Evolutionary conservation across 2,797 vertebrate genomes (phyloP), one percentile per base, ranked within the genome.

Genomic region (Spizella passerina): DNA sequence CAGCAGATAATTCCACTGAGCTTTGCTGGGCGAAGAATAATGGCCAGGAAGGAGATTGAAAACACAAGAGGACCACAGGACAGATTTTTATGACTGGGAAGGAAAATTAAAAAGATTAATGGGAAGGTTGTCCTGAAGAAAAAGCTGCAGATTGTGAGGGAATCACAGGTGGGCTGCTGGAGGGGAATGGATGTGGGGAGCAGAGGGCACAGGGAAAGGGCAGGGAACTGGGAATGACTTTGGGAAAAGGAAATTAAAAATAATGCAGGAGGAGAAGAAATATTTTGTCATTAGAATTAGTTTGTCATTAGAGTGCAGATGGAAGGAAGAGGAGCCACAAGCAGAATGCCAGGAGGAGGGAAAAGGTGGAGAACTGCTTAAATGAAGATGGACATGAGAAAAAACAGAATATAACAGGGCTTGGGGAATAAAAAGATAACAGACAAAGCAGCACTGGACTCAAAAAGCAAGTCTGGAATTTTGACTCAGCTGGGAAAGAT

Each of bases 31-130:
- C 5, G 17, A 63, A 55, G 68, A 91, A 27, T 85, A 83, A 92
- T 79, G 76, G 56, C 50, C 43, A 66, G 53, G 44, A 82, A 76
- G 39, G 78, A 82, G 86, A 68, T n/a, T 69, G 78, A 79, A 97
- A 90, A 72, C 69, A 41, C 53, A 60, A 36, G 65, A 78, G n/a
- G n/a, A 86, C 44, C 52, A 61, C 57, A 73, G 73, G 71, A 71
- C 32, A 39, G 55, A 29, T 69, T 79, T 82, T 91, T 86, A 71
- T 83, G 56, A 59, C 60, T 18, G 5, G 71, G 88, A 82, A 79
- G 69, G 85, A 92, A 96, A 92, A 90, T 76, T 34, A 70, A 57
- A 55, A 49, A 61, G 80, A 61, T 76, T 94, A 68, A 50, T 95
- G 57, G 5, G 61, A 77, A 91, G 64, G 71, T 38, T 66, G 56